A percentile compares a stretch with the other conserved stretches of the same genome.
phyloP scores from a whole-genome alignment of 2,113 vertebrate species.

The Blennius ocellaris region DNA sequence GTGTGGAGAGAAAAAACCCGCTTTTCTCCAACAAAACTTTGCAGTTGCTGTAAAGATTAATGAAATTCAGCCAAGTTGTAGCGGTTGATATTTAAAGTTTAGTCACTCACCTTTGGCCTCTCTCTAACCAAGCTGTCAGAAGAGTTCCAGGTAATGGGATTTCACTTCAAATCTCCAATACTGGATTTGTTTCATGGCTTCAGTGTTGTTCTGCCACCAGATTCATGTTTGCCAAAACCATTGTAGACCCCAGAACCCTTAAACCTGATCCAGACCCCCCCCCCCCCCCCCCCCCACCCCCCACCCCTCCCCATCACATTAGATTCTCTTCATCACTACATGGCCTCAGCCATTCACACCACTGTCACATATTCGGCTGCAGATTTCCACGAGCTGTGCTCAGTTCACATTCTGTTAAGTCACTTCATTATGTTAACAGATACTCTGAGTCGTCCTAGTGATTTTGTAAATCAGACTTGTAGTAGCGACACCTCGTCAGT shows the following conservation, averaged over 20 bases:
- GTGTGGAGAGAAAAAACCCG: constrained; percentile 50
- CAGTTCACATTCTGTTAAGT: constrained; percentile 54
- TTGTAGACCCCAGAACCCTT: constrained; percentile 17
- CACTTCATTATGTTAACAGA: neutral
- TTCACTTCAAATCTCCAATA: constrained; percentile 77
- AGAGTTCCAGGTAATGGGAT: constrained; percentile 85
- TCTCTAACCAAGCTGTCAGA: constrained; percentile 88
- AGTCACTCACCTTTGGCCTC: constrained; percentile 82
- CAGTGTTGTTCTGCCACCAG: constrained; percentile 75
- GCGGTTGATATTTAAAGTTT: constrained; percentile 39
- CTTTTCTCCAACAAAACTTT: constrained; percentile 52
- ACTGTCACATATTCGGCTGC: constrained; percentile 43
- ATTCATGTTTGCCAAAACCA: constrained; percentile 62
- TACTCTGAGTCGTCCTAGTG: neutral
- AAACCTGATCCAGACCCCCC: neutral
- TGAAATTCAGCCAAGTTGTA: constrained; percentile 34
- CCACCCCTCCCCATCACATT: constrained; percentile 8
- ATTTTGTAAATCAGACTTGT: neutral
- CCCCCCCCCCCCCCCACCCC: neutral
- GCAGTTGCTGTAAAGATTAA: constrained; percentile 30
- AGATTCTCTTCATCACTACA: constrained; percentile 18
- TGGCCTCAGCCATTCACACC: constrained; percentile 29
- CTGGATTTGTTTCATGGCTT: constrained; percentile 90
- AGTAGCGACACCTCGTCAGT: neutral
- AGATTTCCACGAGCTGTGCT: constrained; percentile 33